These are phyloP conservation scores for Mylabris phalerata DNA, from an alignment of 1,140 invertebrate genomes.

Conservation along the genomic window DNA sequence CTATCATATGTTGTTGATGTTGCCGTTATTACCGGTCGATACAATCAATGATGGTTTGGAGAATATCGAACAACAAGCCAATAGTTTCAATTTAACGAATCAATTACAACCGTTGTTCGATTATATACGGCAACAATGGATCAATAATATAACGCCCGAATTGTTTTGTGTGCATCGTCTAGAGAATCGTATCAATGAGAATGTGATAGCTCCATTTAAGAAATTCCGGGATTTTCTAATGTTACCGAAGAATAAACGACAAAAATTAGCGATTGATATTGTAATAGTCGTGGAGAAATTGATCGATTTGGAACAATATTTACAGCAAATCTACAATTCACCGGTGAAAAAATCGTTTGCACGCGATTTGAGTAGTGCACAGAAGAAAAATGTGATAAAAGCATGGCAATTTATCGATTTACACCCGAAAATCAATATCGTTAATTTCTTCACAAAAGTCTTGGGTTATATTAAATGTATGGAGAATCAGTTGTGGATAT, in stretches of 20 bases:
- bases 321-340: slow-evolving; percentile 21
- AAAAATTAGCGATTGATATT: slow-evolving; percentile 20
- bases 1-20: slow-evolving; percentile 35
- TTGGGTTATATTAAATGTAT: slow-evolving; percentile 36
- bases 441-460: slow-evolving; percentile 33
- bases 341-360: slow-evolving; percentile 30
- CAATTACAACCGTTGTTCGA: slow-evolving; percentile 25
- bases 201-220: slow-evolving; percentile 35
- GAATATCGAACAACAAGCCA: slow-evolving; percentile 32
- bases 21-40: slow-evolving; percentile 36
- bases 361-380: slow-evolving; percentile 30
- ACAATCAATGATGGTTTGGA: slow-evolving; percentile 32
- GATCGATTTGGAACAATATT: slow-evolving; percentile 32
- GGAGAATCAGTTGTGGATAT: slow-evolving; percentile 39
- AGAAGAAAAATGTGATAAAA: slow-evolving; percentile 35
- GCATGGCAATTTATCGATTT: slow-evolving; percentile 36
- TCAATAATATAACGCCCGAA: slow-evolving; percentile 32
- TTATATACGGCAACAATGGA: slow-evolving; percentile 32
- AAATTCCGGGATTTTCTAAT: slow-evolving; percentile 33
- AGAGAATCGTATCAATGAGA: slow-evolving; percentile 37
- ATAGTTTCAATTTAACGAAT: slow-evolving; percentile 16
- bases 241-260: slow-evolving; percentile 27
- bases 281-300: slow-evolving; percentile 30
- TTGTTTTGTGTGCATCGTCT: slow-evolving; percentile 34
- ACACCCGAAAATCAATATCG: slow-evolving; percentile 36